Percentiles rank a stretch among this genome's conserved stretches.
These are phyloP conservation scores for Sylvilagus floridanus DNA, from an alignment of 2,797 vertebrate species.

Conservation along the genomic window DNA sequence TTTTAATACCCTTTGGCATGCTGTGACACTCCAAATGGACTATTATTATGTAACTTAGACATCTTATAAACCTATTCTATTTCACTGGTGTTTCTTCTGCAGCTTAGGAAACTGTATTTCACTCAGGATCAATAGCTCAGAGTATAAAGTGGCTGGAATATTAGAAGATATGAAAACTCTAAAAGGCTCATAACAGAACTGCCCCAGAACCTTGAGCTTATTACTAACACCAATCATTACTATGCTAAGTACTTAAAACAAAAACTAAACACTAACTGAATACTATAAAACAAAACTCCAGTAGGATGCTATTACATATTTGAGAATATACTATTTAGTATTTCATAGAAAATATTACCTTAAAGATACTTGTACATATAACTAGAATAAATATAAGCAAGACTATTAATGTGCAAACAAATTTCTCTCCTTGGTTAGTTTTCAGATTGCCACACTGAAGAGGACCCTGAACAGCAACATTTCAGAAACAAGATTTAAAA, in stretches of 20 bases:
- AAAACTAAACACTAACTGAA: background rate
- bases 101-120: background rate
- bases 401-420: slow-evolving; percentile 11
- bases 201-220: background rate
- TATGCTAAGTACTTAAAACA: background rate
- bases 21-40: background rate
- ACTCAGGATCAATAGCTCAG: background rate
- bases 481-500: slow-evolving; percentile 20
- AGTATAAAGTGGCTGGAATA: slow-evolving; percentile 32
- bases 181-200: background rate
- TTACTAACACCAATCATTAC: background rate
- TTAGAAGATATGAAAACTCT: background rate
- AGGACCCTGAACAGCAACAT: slow-evolving; percentile 4
- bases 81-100: background rate
- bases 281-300: background rate
- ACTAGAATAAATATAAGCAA: background rate
- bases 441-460: background rate
- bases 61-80: background rate
- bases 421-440: background rate
- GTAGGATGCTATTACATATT: slow-evolving; percentile 13
- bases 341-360: slow-evolving; percentile 25
- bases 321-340: background rate
- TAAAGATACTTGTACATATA: slow-evolving; percentile 32
- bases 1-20: background rate
- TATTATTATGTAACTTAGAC: background rate